phyloP scores from a whole-genome alignment of 2,113 vertebrate genomes.

The Neolamprologus modestus region DNA sequence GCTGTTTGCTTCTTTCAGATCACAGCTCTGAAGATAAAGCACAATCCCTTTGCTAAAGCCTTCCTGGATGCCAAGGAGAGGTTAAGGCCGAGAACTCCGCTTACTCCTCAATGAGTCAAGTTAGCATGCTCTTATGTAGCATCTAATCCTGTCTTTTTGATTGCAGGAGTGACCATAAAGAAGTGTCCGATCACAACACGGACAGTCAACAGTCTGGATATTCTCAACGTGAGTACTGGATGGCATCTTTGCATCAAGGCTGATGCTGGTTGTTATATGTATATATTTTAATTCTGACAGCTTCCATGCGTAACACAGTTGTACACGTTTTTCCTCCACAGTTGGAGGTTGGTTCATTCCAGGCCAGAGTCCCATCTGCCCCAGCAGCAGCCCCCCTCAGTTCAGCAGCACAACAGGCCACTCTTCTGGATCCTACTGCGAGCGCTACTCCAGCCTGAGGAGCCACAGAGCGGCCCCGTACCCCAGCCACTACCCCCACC shows the following conservation, averaged over 20 bases:
- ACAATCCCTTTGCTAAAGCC: constrained; percentile 79
- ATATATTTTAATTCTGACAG: not conserved
- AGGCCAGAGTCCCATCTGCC: constrained; percentile 70
- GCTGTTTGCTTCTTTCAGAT: constrained; percentile 48
- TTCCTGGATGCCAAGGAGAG: constrained; percentile 79
- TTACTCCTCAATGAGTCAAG: not conserved
- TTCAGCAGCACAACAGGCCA: constrained; percentile 65
- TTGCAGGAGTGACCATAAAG: constrained; percentile 75
- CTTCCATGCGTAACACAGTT: fast-evolving
- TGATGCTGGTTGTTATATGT: not conserved
- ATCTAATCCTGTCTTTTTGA: not conserved
- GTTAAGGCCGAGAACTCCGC: not conserved
- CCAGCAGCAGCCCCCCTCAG: constrained; percentile 74
- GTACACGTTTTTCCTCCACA: not conserved
- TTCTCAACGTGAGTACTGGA: constrained; percentile 67
- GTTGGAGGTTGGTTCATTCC: constrained; percentile 79
- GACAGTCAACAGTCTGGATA: constrained; percentile 74
- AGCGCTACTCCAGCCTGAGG: constrained; percentile 74
- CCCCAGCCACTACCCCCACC: constrained; percentile 74
- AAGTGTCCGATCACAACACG: constrained; percentile 60
- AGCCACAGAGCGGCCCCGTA: constrained; percentile 70
- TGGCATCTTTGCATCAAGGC: not conserved
- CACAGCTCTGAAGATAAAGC: constrained; percentile 77
- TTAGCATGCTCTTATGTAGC: fast-evolving
- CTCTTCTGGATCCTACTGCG: constrained; percentile 74